Percentiles rank a stretch among this genome's conserved stretches.
phyloP scores from a whole-genome alignment of 2,113 vertebrate species.

The Progne subis region DNA sequence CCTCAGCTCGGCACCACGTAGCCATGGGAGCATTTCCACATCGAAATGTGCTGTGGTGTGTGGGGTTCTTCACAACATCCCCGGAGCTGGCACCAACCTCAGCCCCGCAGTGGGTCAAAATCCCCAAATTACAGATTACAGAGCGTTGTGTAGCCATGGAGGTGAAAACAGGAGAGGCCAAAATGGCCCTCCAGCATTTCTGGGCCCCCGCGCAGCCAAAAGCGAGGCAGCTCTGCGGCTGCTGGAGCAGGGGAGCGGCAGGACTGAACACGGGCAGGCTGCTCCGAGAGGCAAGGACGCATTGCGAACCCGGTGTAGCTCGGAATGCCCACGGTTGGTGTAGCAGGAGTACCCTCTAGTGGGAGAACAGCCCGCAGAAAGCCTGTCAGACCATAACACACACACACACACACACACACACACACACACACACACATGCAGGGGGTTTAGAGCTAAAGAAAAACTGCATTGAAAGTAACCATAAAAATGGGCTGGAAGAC shows the following conservation, averaged over 20 bases:
- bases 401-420: background rate
- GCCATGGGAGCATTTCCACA: background rate
- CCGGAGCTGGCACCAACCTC: background rate
- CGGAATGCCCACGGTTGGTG: background rate
- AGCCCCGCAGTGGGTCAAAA: background rate
- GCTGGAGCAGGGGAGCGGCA: background rate
- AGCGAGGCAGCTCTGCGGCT: background rate
- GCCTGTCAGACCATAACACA: background rate
- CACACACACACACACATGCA: background rate
- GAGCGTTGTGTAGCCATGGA: fast-evolving
- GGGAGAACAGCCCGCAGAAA: slow-evolving; percentile 1
- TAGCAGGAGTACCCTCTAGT: slow-evolving; percentile 64
- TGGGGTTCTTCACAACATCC: background rate
- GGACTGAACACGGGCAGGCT: background rate
- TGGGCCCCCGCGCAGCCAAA: background rate
- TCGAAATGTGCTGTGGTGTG: background rate
- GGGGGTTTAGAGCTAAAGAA: background rate
- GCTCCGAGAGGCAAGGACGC: background rate
- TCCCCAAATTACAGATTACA: background rate
- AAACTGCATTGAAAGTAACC: background rate
- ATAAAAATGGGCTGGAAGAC: background rate
- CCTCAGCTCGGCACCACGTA: background rate
- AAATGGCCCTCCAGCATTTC: background rate
- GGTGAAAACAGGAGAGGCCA: background rate
- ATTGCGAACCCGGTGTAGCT: background rate